Percentiles rank a stretch among this genome's conserved stretches.
phyloP scores from a whole-genome alignment of 2,113 vertebrate species.

The Gadus macrocephalus region DNA sequence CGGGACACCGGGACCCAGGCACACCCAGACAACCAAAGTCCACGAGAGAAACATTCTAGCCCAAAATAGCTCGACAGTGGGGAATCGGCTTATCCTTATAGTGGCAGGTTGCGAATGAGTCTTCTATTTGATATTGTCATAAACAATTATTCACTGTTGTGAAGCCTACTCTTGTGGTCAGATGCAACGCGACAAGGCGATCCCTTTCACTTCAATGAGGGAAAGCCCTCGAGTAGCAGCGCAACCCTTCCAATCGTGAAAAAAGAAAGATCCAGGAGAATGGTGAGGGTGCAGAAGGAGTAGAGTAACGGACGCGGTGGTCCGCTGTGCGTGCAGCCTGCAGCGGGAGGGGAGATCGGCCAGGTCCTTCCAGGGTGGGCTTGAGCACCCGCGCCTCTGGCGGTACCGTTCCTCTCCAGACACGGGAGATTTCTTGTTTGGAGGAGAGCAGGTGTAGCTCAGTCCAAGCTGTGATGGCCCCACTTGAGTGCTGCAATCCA shows the following conservation, averaged over 20 bases:
- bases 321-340: too few relatives aligned
- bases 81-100: not conserved
- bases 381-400: constrained; percentile 15
- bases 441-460: constrained; percentile 48
- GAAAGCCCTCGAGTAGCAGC: too few relatives aligned
- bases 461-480: constrained; percentile 11
- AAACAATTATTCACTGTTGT: too few relatives aligned
- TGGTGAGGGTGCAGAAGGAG: too few relatives aligned
- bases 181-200: too few relatives aligned
- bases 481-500: not conserved
- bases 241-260: too few relatives aligned
- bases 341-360: too few relatives aligned
- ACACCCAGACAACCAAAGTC: constrained; percentile 66
- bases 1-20: constrained; percentile 57
- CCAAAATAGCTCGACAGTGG: not conserved
- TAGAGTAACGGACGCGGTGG: too few relatives aligned
- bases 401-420: constrained; percentile 27
- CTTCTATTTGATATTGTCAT: not conserved
- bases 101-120: not conserved
- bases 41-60: constrained; percentile 72
- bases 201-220: too few relatives aligned
- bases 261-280: too few relatives aligned
- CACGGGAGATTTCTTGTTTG: constrained; percentile 43
- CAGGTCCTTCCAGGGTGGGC: too few relatives aligned
- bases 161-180: too few relatives aligned